phyloP scores from a whole-genome alignment of 2,888 invertebrate species.

The Drosophila emarginata region DNA sequence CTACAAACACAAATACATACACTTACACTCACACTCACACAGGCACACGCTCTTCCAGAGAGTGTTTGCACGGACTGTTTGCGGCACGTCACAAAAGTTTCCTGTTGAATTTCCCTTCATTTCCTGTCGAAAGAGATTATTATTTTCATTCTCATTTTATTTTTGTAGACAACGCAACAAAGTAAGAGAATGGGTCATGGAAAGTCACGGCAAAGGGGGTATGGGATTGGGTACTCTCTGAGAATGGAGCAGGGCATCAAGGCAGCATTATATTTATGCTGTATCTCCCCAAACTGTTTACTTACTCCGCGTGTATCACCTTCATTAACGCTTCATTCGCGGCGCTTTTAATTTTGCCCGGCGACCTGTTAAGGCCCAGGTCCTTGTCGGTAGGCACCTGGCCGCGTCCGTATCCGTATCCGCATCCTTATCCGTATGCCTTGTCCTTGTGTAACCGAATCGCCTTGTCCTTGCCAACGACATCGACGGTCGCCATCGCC shows the following conservation, averaged over 20 bases:
- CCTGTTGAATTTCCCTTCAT: conserved; percentile 78
- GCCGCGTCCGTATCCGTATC: conserved; percentile 48
- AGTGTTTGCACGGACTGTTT: conserved; percentile 66
- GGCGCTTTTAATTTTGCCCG: conserved; percentile 56
- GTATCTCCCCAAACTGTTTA: conserved; percentile 52
- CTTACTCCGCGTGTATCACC: conserved; percentile 48
- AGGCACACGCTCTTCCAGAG: conserved; percentile 24
- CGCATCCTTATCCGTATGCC: conserved; percentile 29
- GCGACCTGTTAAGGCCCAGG: conserved; percentile 44
- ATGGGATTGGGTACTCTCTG: not conserved
- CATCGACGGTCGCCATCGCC: conserved; percentile 1
- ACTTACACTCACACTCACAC: conserved; percentile 10
- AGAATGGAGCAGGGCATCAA: not conserved
- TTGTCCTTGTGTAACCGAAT: conserved; percentile 18
- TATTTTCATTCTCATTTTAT: conserved; percentile 61
- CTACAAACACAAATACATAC: conserved; percentile 30
- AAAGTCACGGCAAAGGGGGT: not conserved
- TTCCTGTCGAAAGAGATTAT: conserved; percentile 73
- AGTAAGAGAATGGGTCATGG: conserved; percentile 22
- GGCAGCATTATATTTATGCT: conserved; percentile 52
- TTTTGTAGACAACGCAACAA: conserved; percentile 43
- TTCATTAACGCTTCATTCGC: conserved; percentile 73
- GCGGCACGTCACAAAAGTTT: conserved; percentile 73
- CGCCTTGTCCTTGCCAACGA: conserved; percentile 13
- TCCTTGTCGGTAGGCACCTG: conserved; percentile 42